Base-by-base conservation (phyloP, 2,797 vertebrate genomes). In the Xyrichtys novacula region DNA sequence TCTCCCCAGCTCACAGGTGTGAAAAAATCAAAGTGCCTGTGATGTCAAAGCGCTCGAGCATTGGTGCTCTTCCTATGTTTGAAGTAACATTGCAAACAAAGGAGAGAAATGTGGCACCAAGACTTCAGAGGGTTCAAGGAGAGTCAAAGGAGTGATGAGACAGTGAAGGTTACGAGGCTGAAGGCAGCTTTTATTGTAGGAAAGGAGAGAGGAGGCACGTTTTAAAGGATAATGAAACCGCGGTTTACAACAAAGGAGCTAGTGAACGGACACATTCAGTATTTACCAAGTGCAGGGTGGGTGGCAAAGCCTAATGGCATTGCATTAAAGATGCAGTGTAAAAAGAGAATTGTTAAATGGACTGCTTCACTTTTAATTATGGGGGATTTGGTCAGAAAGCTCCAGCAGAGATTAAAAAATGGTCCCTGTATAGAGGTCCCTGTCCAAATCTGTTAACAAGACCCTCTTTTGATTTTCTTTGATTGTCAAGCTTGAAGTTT, bases 341-440 rank as follows among this genome's bases (percentile, higher is more conserved):
- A 76, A 84, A 50, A 74, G 81, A 79, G 47, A 28, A 46, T 64
- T 61, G 71, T 69, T 76, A 70, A 83, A 74, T 56, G 67, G 69
- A 74, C 56, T 60, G 70, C 56, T 19, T 78, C 52, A 61, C 60
- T 71, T 83, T 85, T 85, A 78, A 80, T 83, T 72, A 78, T 58
- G 59, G 58, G 70, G 49, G 65, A 71, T 79, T 9, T 59, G 54
- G 59, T 71, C 54, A 61, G 71, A 74, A 73, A 58, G 44, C 34
- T 23, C 15, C 52, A 19, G 28, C 22, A 16, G 23, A 53, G 22
- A 77, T 26, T 17, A 73, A 31, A 65, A 46, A 58, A 46, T 44
- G 47, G 55, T 40, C 34, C 46, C 23, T 42, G 50, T 43, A 68
- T 58, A 78, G 36, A 54, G 78, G 34, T 19, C 39, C 17, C 34